Conservation (phyloP, 2,888 invertebrate species). For the Drosophila incognita region DNA sequence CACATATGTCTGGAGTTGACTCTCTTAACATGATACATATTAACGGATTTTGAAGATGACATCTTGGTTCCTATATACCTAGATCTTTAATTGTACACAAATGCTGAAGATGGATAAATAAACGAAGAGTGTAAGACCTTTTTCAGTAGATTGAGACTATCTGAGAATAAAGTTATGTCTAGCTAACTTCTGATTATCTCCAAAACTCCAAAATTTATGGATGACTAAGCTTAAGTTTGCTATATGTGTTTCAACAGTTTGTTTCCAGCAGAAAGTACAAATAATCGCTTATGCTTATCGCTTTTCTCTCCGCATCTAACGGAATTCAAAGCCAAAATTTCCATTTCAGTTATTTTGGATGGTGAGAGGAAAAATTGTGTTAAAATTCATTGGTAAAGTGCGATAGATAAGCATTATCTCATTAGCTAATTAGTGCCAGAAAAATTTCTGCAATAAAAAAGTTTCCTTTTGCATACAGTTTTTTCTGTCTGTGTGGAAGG, state of each 20-base stretch:
- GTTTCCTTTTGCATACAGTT: constrained; percentile 51
- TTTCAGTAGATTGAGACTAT: not conserved
- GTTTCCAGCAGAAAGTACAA: not conserved
- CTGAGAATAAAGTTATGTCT: not conserved
- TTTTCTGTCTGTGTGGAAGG: constrained; percentile 12
- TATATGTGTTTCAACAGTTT: not conserved
- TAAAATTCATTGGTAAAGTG: constrained; percentile 63
- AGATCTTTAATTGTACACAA: not conserved
- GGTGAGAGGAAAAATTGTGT: not conserved
- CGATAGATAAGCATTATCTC: constrained; percentile 79
- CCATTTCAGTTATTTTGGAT: constrained; percentile 10
- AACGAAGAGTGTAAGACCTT: not conserved
- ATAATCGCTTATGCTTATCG: constrained; percentile 8
- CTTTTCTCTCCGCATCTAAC: not conserved
- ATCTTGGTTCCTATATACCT: not conserved
- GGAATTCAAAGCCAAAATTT: constrained; percentile 12
- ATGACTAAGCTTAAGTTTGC: constrained; percentile 25
- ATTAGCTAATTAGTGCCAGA: constrained; percentile 79
- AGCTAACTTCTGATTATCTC: not conserved
- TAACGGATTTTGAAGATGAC: not conserved
- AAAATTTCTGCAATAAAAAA: constrained; percentile 80
- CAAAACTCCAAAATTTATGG: constrained; percentile 7
- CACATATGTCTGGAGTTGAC: not conserved
- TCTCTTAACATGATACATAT: not conserved
- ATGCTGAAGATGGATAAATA: not conserved